Conservation (phyloP, 2,797 vertebrate genomes). For the Enteromius anoplus region DNA sequence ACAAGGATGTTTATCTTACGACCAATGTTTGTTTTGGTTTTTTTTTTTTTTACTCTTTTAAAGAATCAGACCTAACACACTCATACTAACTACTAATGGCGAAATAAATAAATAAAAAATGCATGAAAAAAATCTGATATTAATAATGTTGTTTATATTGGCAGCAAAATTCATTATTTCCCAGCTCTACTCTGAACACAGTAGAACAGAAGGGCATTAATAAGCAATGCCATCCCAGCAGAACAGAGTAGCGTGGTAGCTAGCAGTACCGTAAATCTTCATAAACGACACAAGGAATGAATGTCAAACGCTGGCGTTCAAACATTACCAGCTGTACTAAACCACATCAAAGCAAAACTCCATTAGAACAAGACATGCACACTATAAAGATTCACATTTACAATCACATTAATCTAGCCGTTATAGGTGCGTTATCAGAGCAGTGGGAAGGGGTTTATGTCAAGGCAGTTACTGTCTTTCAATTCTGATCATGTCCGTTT, state of each 20-base stretch:
- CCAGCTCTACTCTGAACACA: not conserved
- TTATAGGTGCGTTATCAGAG: constrained; percentile 56
- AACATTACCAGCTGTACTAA: constrained; percentile 20
- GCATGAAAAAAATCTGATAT: not conserved
- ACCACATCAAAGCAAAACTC: constrained; percentile 16
- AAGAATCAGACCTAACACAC: not conserved
- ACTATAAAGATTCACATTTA: constrained; percentile 61
- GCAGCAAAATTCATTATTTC: not conserved
- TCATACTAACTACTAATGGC: not conserved
- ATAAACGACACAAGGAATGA: not conserved
- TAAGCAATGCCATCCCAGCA: not conserved
- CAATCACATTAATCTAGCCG: constrained; percentile 64
- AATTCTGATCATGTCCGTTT: not conserved
- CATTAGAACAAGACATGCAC: constrained; percentile 58
- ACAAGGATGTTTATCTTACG: not conserved
- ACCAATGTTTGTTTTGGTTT: not conserved
- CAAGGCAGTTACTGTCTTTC: not conserved
- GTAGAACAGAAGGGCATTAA: not conserved
- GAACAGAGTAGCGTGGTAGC: not conserved
- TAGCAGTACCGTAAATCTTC: not conserved
- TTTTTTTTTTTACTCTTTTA: not conserved
- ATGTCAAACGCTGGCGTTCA: not conserved
- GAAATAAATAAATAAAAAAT: not conserved
- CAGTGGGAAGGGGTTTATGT: not conserved
- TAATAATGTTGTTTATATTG: not conserved